A percentile compares a stretch with the other conserved stretches of the same genome.
Evolutionary conservation across 2,797 vertebrate species (phyloP).

Genomic region (Melanotaenia maccullochi): DNA sequence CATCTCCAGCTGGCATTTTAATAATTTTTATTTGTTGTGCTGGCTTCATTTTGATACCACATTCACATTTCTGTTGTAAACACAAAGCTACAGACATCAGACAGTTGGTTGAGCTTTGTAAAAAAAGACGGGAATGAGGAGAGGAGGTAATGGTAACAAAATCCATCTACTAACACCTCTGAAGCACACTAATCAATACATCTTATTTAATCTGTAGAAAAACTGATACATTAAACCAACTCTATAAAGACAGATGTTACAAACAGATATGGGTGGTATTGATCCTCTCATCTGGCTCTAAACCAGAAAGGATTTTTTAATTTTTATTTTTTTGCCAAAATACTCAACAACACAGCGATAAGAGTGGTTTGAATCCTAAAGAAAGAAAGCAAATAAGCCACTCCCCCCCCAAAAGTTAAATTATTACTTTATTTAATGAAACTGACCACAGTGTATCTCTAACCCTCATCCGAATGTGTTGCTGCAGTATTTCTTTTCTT

Average conservation of each 20-base stretch:
- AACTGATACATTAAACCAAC: not conserved
- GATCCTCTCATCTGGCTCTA: not conserved
- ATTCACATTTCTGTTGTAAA: not conserved
- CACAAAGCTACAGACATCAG: not conserved
- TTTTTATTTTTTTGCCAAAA: not conserved
- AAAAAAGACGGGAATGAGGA: not conserved
- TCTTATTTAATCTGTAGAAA: not conserved
- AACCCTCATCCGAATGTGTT: slow-evolving; percentile 44
- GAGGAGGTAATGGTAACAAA: not conserved
- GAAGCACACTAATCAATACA: not conserved
- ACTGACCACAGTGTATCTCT: slow-evolving; percentile 64
- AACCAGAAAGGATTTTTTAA: not conserved
- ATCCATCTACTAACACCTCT: not conserved
- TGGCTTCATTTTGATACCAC: not conserved
- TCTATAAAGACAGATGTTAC: not conserved
- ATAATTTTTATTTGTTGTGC: not conserved
- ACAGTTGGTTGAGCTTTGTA: not conserved
- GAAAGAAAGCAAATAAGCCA: slow-evolving; percentile 8
- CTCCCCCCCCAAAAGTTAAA: slow-evolving; percentile 16
- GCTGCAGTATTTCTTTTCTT: slow-evolving; percentile 47
- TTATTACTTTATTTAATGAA: slow-evolving; percentile 18
- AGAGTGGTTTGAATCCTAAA: not conserved
- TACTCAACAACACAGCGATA: not conserved
- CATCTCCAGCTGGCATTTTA: not conserved
- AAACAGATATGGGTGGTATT: not conserved